Percentiles rank a stretch among this genome's conserved stretches.
These are phyloP conservation scores for Melopsittacus undulatus DNA, from an alignment of 2,797 vertebrate species.

Conservation along the genomic window DNA sequence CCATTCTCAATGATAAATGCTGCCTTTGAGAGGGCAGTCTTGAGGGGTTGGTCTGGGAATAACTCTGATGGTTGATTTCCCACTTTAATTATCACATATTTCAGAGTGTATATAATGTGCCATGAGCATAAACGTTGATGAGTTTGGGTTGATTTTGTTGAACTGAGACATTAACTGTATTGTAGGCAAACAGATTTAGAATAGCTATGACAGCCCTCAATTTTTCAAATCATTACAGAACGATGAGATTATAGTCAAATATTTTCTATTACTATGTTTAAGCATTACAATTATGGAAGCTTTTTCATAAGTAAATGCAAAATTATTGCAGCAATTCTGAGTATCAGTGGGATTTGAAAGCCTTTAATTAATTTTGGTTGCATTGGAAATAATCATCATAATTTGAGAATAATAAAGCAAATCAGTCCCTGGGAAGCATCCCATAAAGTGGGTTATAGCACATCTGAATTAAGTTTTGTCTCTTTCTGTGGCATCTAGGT, in stretches of 20 bases:
- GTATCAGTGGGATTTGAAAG: conserved; percentile 1
- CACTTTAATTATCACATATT: background rate
- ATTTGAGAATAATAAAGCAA: background rate
- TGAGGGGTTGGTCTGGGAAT: background rate
- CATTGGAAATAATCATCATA: conserved; percentile 3
- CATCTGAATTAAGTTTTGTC: background rate
- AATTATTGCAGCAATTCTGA: background rate
- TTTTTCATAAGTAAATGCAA: background rate
- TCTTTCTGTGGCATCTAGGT: background rate
- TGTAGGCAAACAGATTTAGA: background rate
- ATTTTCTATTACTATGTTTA: background rate
- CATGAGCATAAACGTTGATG: background rate
- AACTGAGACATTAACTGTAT: background rate
- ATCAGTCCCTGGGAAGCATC: background rate
- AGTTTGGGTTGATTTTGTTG: background rate
- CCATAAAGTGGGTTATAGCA: background rate
- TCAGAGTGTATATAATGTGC: background rate
- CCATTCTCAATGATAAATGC: background rate
- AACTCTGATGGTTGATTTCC: background rate
- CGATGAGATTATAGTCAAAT: background rate
- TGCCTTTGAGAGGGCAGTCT: background rate
- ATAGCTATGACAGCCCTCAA: background rate
- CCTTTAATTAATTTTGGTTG: conserved; percentile 10
- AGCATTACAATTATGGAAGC: background rate
- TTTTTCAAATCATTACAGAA: conserved; percentile 28